phyloP scores from a whole-genome alignment of 2,113 vertebrate species.

The Proterorhinus semilunaris region DNA sequence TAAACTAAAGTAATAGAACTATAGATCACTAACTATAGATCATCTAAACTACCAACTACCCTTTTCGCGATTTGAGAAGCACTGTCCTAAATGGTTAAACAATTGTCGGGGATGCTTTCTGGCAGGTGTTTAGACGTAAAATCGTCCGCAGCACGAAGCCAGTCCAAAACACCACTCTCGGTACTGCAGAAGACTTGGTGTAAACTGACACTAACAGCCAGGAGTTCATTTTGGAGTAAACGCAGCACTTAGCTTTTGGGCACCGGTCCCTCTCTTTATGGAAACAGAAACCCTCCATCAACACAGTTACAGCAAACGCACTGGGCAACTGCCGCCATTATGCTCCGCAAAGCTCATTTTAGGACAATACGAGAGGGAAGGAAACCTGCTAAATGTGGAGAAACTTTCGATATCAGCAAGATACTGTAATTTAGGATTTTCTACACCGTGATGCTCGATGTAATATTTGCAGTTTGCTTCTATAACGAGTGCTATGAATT shows the following conservation, averaged over 20 bases:
- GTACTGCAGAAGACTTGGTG: background rate
- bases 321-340: background rate
- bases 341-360: background rate
- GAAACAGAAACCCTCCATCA: slow-evolving; percentile 8
- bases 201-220: slow-evolving; percentile 3
- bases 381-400: background rate
- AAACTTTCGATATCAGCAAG: background rate
- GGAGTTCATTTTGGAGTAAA: slow-evolving; percentile 4
- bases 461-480: too few relatives aligned
- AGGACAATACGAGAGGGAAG: background rate
- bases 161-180: background rate
- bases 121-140: background rate
- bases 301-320: background rate
- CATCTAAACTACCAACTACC: too few relatives aligned
- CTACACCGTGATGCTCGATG: background rate
- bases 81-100: too few relatives aligned
- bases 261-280: background rate
- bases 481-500: too few relatives aligned
- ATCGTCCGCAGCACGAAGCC: background rate
- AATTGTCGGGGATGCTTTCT: too few relatives aligned
- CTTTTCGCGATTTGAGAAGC: too few relatives aligned
- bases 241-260: slow-evolving; percentile 1
- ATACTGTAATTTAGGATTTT: background rate
- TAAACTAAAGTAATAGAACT: too few relatives aligned
- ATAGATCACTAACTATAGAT: too few relatives aligned